These are phyloP conservation scores for Drosophila prosaltans DNA, from an alignment of 1,140 invertebrate species.

Conservation along the genomic window DNA sequence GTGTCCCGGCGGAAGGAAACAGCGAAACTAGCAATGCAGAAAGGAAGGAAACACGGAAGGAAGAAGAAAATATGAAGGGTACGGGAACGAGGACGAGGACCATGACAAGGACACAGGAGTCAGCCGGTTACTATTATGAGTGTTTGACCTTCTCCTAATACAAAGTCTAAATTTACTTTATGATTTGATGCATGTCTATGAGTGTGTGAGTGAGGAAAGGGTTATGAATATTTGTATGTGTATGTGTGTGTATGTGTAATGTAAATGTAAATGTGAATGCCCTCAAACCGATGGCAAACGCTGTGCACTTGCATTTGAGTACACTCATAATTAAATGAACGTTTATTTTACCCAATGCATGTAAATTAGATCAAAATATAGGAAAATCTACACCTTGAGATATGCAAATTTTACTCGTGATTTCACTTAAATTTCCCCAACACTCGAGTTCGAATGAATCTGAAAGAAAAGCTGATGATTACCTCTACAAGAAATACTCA, in stretches of 20 bases:
- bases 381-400: too few species aligned
- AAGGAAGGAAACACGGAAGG: not conserved
- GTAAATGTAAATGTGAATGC: conserved; percentile 5
- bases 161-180: conserved; percentile 16
- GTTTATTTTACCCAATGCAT: too few species aligned
- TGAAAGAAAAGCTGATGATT: too few species aligned
- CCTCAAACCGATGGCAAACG: not conserved
- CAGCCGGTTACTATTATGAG: not conserved
- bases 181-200: not conserved
- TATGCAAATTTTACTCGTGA: too few species aligned
- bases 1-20: conserved; percentile 20
- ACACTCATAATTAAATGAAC: too few species aligned
- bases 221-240: too few species aligned
- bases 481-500: too few species aligned
- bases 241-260: not conserved
- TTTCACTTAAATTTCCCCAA: too few species aligned
- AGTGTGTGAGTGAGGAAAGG: not conserved
- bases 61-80: not conserved
- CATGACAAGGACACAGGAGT: not conserved
- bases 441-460: too few species aligned
- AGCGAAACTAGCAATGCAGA: conserved; percentile 2
- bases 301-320: too few species aligned
- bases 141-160: conserved; percentile 15
- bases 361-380: too few species aligned
- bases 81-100: not conserved